A percentile compares a stretch with the other conserved stretches of the same genome.
Evolutionary conservation across 2,888 invertebrate species (phyloP).

Genomic region (Cenopis cana): DNA sequence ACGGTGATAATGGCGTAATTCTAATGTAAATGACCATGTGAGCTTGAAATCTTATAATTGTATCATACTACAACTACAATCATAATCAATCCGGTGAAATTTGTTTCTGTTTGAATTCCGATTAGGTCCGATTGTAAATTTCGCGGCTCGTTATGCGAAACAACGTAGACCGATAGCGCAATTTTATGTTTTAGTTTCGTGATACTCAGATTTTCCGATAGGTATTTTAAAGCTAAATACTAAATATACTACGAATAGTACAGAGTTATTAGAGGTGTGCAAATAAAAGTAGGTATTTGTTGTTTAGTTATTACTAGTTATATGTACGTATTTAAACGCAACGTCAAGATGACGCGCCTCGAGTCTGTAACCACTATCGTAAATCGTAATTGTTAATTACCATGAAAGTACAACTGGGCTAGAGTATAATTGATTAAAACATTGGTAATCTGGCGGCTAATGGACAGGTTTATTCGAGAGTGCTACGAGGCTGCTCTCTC

Average conservation of each 20-base stretch:
- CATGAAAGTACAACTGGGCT: constrained; percentile 4
- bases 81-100: constrained; percentile 7
- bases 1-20: no score
- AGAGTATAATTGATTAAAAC: neutral
- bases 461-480: neutral
- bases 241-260: neutral
- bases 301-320: neutral
- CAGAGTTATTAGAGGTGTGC: no score
- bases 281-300: no score
- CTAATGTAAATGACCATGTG: no score
- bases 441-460: neutral
- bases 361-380: neutral
- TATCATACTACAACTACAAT: neutral
- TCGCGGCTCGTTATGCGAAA: constrained; percentile 18
- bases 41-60: no score
- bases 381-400: neutral
- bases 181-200: neutral
- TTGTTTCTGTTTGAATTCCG: constrained; percentile 13
- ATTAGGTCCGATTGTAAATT: constrained; percentile 16
- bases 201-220: neutral
- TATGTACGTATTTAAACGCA: neutral
- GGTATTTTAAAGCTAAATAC: neutral
- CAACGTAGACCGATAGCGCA: constrained; percentile 18
- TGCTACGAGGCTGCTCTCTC: neutral
- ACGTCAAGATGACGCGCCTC: neutral